phyloP scores from a whole-genome alignment of 2,797 vertebrate genomes.

The Gila robusta region DNA sequence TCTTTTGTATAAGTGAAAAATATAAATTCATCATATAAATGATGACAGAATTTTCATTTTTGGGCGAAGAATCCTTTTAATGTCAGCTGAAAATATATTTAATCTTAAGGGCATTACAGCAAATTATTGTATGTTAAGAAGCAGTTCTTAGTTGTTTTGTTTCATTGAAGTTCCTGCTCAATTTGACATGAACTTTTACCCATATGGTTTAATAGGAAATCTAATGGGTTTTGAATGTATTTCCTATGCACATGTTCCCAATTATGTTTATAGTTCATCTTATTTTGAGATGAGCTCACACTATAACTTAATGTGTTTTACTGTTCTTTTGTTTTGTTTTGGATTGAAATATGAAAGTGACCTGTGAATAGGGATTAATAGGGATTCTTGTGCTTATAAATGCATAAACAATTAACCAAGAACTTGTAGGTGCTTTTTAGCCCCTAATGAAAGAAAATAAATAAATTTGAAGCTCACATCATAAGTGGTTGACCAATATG shows the following conservation, averaged over 20 bases:
- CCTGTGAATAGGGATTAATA: neutral
- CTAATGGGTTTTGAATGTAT: neutral
- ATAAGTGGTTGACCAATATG: neutral
- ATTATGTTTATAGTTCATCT: neutral
- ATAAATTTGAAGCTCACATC: neutral
- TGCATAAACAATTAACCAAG: neutral
- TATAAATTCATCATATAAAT: too few species aligned
- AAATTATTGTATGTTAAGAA: neutral
- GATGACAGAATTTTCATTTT: too few species aligned
- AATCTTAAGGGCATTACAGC: neutral
- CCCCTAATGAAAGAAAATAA: neutral
- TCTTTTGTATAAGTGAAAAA: too few species aligned
- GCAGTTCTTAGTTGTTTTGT: neutral
- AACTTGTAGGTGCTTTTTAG: neutral
- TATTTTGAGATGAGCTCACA: too few species aligned
- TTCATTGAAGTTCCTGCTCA: neutral
- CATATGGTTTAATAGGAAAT: neutral
- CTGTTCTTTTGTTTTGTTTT: neutral
- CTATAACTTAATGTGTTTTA: neutral
- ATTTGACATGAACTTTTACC: neutral
- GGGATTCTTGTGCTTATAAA: neutral
- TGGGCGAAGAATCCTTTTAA: neutral
- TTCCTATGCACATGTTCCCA: neutral
- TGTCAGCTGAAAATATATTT: neutral
- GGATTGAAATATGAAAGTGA: neutral